These are phyloP conservation scores for Bovichtus diacanthus DNA, from an alignment of 2,797 vertebrate genomes.

Conservation along the genomic window DNA sequence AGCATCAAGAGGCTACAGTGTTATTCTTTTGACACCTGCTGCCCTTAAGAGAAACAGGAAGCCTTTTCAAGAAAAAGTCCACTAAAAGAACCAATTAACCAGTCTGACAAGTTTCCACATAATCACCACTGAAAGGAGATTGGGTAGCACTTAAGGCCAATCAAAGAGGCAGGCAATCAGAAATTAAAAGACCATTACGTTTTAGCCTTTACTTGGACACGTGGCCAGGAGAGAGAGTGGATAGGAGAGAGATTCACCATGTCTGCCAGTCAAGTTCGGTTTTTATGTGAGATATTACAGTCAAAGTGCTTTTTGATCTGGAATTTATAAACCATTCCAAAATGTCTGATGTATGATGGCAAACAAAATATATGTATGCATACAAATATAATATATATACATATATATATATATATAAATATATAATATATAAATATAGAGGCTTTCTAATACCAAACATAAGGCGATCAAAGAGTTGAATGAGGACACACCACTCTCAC, in stretches of 20 bases:
- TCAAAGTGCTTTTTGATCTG: neutral
- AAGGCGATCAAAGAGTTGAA: constrained; percentile 13
- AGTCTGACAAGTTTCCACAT: constrained; percentile 83
- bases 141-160: constrained; percentile 80
- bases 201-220: constrained; percentile 79
- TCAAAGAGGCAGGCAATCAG: constrained; percentile 86
- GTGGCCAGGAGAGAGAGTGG: constrained; percentile 57
- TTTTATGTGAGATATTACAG: neutral
- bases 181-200: constrained; percentile 78
- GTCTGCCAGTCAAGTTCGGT: neutral
- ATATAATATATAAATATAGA: neutral
- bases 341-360: neutral
- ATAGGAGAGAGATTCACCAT: constrained; percentile 10
- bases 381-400: too few species aligned
- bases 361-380: neutral
- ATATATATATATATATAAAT: too few species aligned
- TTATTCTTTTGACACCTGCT: constrained; percentile 64
- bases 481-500: constrained; percentile 26
- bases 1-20: constrained; percentile 32
- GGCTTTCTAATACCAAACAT: neutral
- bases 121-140: constrained; percentile 83
- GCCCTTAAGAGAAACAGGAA: constrained; percentile 74
- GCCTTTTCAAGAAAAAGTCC: constrained; percentile 70
- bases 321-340: neutral
- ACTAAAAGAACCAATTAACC: constrained; percentile 89